Percentiles rank a stretch among this genome's conserved stretches.
Evolutionary conservation across 2,797 vertebrate species (phyloP).

Genomic region (Hoplostethus mediterraneus): DNA sequence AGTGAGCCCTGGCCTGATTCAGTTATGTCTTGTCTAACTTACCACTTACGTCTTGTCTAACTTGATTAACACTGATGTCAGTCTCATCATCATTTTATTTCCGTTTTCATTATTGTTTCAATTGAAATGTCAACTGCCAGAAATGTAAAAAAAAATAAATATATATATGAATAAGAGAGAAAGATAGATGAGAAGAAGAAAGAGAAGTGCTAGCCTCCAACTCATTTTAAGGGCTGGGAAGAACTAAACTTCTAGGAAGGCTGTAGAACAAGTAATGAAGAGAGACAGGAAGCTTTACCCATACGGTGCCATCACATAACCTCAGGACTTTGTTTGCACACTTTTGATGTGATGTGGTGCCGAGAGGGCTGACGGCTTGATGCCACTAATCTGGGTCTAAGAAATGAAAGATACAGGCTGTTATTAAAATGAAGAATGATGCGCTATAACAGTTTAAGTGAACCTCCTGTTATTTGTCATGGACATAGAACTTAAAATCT

Average conservation of each 20-base stretch:
- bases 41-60: not conserved
- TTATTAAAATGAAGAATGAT: constrained; percentile 15
- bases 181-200: not conserved
- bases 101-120: too few relatives aligned
- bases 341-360: constrained; percentile 32
- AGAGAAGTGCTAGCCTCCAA: not conserved
- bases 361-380: constrained; percentile 17
- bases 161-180: too few relatives aligned
- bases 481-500: not conserved
- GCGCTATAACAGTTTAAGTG: constrained; percentile 4
- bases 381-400: constrained; percentile 17
- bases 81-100: not conserved
- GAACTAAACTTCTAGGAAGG: not conserved
- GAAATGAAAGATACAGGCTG: constrained; percentile 42
- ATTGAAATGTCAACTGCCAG: not conserved
- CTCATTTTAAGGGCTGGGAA: not conserved
- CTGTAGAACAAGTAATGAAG: not conserved
- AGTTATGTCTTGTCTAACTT: constrained; percentile 2
- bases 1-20: constrained; percentile 25
- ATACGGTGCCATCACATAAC: constrained; percentile 29
- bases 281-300: constrained; percentile 1
- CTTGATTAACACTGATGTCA: not conserved
- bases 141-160: not conserved
- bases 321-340: constrained; percentile 18
- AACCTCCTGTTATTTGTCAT: constrained; percentile 24